phyloP scores from a whole-genome alignment of 2,888 invertebrate genomes.

The Stenichneumon culpator region DNA sequence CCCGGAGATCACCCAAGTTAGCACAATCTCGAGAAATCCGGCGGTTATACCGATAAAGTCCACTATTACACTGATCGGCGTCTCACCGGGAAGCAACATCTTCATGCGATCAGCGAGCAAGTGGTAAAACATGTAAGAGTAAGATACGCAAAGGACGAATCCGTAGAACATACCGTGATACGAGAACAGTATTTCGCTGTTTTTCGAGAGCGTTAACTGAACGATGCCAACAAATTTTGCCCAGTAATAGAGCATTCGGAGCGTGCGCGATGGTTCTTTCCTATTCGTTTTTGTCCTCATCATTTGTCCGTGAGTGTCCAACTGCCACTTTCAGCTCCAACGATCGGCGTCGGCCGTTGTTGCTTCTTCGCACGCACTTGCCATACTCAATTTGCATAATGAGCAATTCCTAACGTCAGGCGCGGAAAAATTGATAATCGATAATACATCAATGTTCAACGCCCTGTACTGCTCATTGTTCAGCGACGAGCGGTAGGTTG shows the following conservation, averaged over 20 bases:
- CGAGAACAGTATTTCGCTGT: constrained; percentile 8
- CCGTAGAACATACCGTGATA: constrained; percentile 38
- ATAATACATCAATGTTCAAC: not conserved
- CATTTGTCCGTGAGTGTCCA: not conserved
- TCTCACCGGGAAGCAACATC: not conserved
- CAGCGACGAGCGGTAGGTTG: not conserved
- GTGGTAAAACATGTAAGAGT: not conserved
- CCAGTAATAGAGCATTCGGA: constrained; percentile 13
- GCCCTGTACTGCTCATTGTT: not conserved
- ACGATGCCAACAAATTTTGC: constrained; percentile 14
- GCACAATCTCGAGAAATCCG: constrained; percentile 5
- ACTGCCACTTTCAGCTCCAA: not conserved
- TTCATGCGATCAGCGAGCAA: not conserved
- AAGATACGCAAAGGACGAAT: constrained; percentile 13
- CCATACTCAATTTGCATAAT: not conserved
- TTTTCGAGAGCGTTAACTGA: not conserved
- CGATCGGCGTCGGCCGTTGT: not conserved
- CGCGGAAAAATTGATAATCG: not conserved
- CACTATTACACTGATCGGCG: constrained; percentile 11
- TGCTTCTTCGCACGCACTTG: not conserved
- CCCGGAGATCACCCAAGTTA: constrained; percentile 17
- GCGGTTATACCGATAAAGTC: constrained; percentile 6
- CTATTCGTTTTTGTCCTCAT: not conserved
- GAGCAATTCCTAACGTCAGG: not conserved
- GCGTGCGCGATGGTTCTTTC: not conserved